Percentiles rank a stretch among this genome's conserved stretches.
Conservation (phyloP, 1,140 invertebrate species). For the Propsilocerus akamusi region DNA sequence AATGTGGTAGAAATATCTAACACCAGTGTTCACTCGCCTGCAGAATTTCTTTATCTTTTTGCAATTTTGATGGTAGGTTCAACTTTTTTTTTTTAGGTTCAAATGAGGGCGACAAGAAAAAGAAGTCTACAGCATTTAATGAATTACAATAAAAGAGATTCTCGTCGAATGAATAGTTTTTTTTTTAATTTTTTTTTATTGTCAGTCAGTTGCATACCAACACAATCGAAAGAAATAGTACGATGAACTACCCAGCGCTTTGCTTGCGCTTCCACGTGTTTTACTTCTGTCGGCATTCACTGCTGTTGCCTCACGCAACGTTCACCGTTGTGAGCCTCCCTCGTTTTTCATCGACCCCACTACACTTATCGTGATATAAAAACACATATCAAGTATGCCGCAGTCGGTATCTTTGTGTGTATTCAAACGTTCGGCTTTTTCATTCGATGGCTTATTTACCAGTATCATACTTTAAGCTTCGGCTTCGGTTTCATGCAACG, state of each 20-base stretch:
- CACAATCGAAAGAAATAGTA: background rate
- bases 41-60: background rate
- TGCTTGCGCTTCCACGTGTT: background rate
- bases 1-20: too few relatives aligned
- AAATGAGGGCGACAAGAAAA: too few relatives aligned
- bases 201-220: background rate
- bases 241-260: background rate
- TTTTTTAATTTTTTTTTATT: background rate
- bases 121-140: too few relatives aligned
- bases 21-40: too few relatives aligned
- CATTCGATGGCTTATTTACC: background rate
- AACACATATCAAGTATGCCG: background rate
- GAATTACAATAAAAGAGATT: too few relatives aligned
- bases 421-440: background rate
- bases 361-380: background rate
- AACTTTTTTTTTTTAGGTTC: too few relatives aligned
- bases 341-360: background rate
- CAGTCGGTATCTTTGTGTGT: background rate
- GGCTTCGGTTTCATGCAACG: background rate
- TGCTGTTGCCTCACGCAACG: background rate
- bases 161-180: background rate
- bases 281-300: background rate
- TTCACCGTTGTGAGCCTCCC: background rate
- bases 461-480: background rate
- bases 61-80: background rate